Evolutionary conservation across 2,888 invertebrate species (phyloP).

Genomic region (Tipula vernalis): DNA sequence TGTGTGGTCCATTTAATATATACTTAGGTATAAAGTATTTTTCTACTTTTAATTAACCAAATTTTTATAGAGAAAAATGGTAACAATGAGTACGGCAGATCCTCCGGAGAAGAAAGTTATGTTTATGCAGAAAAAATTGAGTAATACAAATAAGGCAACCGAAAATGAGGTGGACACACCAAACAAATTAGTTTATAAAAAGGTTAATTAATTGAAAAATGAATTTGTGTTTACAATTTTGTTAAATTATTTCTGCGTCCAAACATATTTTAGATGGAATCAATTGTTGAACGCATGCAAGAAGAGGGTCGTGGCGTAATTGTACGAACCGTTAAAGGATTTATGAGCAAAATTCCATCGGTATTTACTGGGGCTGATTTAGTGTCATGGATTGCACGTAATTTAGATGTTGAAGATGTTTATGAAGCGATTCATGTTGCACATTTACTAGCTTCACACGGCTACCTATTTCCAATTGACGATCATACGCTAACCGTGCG

Average conservation of each 20-base stretch:
- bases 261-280: slow-evolving; percentile 74
- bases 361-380: slow-evolving; percentile 82
- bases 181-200: slow-evolving; percentile 78
- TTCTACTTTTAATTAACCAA: background rate
- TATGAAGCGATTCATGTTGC: slow-evolving; percentile 90
- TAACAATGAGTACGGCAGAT: slow-evolving; percentile 34
- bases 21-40: background rate
- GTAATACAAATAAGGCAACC: slow-evolving; percentile 19
- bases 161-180: slow-evolving; percentile 58
- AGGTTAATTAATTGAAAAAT: slow-evolving; percentile 40
- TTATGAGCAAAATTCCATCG: slow-evolving; percentile 98
- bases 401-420: slow-evolving; percentile 83
- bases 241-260: background rate
- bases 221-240: background rate
- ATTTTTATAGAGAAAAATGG: slow-evolving; percentile 25
- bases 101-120: slow-evolving; percentile 6
- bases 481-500: slow-evolving; percentile 95
- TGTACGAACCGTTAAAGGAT: slow-evolving; percentile 94
- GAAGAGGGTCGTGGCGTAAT: slow-evolving; percentile 88
- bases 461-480: slow-evolving; percentile 97
- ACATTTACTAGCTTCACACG: slow-evolving; percentile 89
- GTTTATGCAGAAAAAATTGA: slow-evolving; percentile 16
- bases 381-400: slow-evolving; percentile 85
- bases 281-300: slow-evolving; percentile 93
- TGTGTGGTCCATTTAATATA: background rate